Base-by-base conservation (phyloP, 2,888 invertebrate genomes). In the Trilocha varians region DNA sequence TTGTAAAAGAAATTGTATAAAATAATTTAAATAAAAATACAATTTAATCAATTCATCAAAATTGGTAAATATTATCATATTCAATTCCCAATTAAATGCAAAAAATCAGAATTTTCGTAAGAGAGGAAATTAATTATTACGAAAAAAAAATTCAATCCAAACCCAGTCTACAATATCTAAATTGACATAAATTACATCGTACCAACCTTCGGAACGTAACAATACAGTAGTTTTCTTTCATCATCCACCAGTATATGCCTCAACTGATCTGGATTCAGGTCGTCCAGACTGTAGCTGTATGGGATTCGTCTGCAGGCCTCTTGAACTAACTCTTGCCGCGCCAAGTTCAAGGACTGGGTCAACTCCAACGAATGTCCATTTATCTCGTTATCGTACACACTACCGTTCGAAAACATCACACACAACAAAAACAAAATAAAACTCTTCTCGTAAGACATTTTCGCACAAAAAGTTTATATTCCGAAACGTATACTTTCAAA, bases 191-290 rank as follows among this genome's bases (percentile, higher is more conserved):
- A 5, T 16, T 33, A 16, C n/a, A 36, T 35, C 44, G 38, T 45
- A 61, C 86, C 87, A 87, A 94, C 94, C 90, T 97, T 97, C 45
- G 97, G 97, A 49, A 97, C 95, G 74, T 96, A 96, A 69, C 97
- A 97, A 66, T 97, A 97, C 11, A 97, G 83, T 13, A 97, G 85
- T 69, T 93, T 92, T 63, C 95, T 93, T 45, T 90, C 88, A 57
- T 93, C 93, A 69, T 97, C 95, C 14, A 97, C 91, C 48, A 96
- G 83, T 70, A 96, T 89, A 64, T 96, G 95, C 61, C 92, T 90
- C 60, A 95, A 87, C 54, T 90, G 88, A 43, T 83, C 85, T 11
- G 87, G 79, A 18, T 79, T 77, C 36, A 89, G 61, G 46, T 88
- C 76, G 46, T 86, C 77, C n/a, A 88, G 44, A 5, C 63, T 63